phyloP scores from a whole-genome alignment of 2,888 invertebrate species.

The Rhagium mordax region DNA sequence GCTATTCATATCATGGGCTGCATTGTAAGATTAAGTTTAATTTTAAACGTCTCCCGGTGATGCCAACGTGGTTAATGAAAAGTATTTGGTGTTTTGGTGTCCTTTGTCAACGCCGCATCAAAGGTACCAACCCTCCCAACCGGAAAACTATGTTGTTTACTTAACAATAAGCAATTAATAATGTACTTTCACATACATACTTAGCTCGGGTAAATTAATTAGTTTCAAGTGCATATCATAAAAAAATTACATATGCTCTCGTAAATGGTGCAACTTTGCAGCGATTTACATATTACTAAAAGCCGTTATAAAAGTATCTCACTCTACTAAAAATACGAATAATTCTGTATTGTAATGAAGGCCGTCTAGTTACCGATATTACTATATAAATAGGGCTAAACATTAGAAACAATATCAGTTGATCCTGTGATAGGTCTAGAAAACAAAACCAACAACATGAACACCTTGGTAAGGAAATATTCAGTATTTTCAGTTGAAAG shows the following conservation, averaged over 20 bases:
- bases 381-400: slow-evolving; percentile 41
- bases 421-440: slow-evolving; percentile 37
- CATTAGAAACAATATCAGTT: slow-evolving; percentile 39
- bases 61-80: too few species aligned
- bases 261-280: slow-evolving; percentile 25
- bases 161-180: too few species aligned
- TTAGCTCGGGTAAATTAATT: background rate
- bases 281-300: slow-evolving; percentile 19
- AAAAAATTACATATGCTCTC: slow-evolving; percentile 14
- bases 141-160: too few species aligned
- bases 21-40: too few species aligned
- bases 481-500: background rate
- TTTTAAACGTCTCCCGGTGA: too few species aligned
- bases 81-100: too few species aligned
- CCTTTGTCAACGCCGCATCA: too few species aligned
- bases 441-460: slow-evolving; percentile 41
- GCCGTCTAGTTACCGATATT: slow-evolving; percentile 28
- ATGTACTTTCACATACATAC: slow-evolving; percentile 9
- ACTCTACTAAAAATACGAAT: slow-evolving; percentile 22
- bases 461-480: slow-evolving; percentile 43
- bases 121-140: too few species aligned
- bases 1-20: too few species aligned
- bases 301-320: slow-evolving; percentile 27
- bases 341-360: slow-evolving; percentile 35
- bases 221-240: background rate